Conservation (phyloP, 2,113 vertebrate genomes). For the human region DNA sequence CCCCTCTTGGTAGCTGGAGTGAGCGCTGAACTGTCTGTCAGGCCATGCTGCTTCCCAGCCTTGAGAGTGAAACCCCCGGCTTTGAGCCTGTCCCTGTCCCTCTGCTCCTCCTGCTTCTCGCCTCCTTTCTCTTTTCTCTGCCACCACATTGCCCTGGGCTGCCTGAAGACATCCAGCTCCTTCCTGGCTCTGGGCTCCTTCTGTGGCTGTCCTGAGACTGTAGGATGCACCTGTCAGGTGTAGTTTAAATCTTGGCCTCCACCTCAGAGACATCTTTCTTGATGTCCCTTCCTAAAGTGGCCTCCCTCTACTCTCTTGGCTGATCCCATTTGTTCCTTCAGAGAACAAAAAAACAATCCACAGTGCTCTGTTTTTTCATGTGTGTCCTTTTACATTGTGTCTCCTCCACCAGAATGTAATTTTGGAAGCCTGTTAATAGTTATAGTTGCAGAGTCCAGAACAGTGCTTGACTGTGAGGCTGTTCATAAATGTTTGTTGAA, state of each 20-base stretch:
- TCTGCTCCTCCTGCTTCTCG: too few relatives aligned
- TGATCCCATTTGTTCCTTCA: background rate
- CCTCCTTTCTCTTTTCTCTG: background rate
- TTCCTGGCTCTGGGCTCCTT: background rate
- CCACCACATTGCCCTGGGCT: background rate
- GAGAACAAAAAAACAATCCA: background rate
- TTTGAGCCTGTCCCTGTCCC: background rate
- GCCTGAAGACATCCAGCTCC: too few relatives aligned
- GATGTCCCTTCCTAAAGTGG: background rate
- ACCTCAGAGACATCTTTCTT: background rate
- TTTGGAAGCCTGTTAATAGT: background rate
- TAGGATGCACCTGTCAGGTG: background rate
- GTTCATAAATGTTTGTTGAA: background rate
- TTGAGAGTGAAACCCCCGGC: background rate
- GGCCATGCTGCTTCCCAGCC: background rate
- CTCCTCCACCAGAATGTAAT: background rate
- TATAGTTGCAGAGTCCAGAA: background rate
- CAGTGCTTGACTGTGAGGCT: background rate
- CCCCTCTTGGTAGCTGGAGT: background rate
- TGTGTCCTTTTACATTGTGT: accelerated
- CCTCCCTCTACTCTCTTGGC: background rate
- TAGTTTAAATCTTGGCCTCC: background rate
- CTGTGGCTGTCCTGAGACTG: background rate
- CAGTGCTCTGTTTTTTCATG: background rate
- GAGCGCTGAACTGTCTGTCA: background rate